These are phyloP conservation scores for Todus mexicanus DNA, from an alignment of 2,797 vertebrate species.

Conservation along the genomic window DNA sequence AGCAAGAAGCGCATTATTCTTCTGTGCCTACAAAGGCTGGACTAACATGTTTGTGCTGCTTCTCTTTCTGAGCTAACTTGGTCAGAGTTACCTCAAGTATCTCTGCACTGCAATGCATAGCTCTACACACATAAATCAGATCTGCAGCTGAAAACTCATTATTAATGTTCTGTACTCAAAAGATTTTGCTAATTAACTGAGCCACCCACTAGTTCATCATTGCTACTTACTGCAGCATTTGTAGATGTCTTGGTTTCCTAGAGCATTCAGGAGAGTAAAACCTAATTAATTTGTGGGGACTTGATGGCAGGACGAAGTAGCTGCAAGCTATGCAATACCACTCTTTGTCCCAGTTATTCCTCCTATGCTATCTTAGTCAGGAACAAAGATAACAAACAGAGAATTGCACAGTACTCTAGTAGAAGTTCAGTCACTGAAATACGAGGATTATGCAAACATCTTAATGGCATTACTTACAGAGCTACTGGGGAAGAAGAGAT, in stretches of 20 bases:
- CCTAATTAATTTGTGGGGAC: not conserved
- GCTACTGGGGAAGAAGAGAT: not conserved
- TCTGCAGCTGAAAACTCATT: not conserved
- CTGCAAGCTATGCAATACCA: not conserved
- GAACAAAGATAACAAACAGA: not conserved
- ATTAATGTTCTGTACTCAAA: not conserved
- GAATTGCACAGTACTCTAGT: not conserved
- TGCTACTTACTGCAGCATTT: not conserved
- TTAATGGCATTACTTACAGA: constrained; percentile 12
- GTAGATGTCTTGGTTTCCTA: not conserved
- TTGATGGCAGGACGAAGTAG: not conserved
- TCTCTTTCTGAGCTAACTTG: not conserved
- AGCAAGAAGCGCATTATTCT: not conserved
- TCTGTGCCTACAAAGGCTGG: not conserved
- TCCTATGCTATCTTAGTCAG: not conserved
- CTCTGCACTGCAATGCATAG: not conserved
- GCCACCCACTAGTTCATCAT: not conserved
- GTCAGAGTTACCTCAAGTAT: not conserved
- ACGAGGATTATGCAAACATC: not conserved
- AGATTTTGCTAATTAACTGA: not conserved
- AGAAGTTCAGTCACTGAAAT: not conserved
- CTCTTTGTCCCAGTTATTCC: not conserved
- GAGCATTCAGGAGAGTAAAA: not conserved
- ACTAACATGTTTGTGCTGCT: not conserved
- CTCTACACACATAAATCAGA: not conserved